A percentile compares a stretch with the other conserved stretches of the same genome.
phyloP scores from a whole-genome alignment of 2,888 invertebrate species.

The Branchellion lobata region DNA sequence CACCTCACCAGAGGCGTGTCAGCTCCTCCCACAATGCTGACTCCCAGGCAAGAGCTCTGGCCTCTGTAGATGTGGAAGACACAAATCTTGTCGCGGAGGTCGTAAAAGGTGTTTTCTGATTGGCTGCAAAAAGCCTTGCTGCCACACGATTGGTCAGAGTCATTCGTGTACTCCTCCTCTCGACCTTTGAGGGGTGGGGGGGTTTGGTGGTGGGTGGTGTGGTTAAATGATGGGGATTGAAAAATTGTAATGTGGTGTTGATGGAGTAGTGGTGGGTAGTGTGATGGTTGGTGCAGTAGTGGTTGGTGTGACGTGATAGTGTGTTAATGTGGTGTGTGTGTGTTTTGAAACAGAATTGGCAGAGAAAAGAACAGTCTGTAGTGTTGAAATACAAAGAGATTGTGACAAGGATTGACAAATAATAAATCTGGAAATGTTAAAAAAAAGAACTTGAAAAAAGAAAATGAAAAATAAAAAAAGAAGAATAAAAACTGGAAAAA shows the following conservation, averaged over 20 bases:
- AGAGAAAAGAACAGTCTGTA: no score
- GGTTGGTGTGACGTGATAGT: no score
- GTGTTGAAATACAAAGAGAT: no score
- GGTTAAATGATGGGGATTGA: background rate
- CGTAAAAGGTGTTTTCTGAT: constrained; percentile 23
- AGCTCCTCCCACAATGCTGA: constrained; percentile 64
- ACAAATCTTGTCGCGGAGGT: constrained; percentile 33
- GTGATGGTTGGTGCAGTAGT: no score
- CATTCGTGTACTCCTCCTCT: constrained; percentile 6
- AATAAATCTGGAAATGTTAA: no score
- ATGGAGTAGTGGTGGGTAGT: background rate
- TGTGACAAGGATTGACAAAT: no score
- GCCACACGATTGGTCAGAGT: constrained; percentile 30
- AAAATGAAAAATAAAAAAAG: no score
- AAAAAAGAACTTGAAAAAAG: no score
- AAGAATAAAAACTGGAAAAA: no score
- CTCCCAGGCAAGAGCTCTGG: constrained; percentile 56
- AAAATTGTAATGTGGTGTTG: background rate
- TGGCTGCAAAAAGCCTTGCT: constrained; percentile 28
- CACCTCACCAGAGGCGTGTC: constrained; percentile 64
- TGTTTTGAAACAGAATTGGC: no score
- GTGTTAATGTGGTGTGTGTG: background rate
- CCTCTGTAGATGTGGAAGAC: constrained; percentile 44
- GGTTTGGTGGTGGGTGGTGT: background rate
- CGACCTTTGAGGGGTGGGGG: constrained; percentile 15